Percentiles rank a stretch among this genome's conserved stretches.
Conservation (phyloP, 2,888 invertebrate genomes). For the Drosophila diplacantha region DNA sequence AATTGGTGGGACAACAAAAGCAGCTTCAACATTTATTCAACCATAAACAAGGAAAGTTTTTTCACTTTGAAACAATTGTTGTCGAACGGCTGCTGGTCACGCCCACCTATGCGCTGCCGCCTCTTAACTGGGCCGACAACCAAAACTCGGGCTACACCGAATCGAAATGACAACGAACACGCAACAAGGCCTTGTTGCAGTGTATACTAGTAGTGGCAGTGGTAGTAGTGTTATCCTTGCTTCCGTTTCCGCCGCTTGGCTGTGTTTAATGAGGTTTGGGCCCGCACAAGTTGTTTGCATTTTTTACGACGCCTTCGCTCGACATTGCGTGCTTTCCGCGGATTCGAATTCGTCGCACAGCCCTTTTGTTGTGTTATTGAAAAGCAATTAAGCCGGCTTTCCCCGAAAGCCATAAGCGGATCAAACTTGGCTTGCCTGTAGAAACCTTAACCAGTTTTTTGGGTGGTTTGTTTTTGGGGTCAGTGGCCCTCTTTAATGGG, state of each 20-base stretch:
- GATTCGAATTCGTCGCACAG: slow-evolving; percentile 7
- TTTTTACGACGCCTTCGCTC: slow-evolving; percentile 52
- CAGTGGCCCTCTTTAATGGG: slow-evolving; percentile 10
- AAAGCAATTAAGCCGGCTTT: slow-evolving; percentile 51
- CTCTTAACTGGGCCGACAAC: slow-evolving; percentile 56
- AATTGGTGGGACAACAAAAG: slow-evolving; percentile 19
- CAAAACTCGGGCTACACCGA: slow-evolving; percentile 44
- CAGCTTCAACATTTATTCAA: slow-evolving; percentile 17
- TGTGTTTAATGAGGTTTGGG: slow-evolving; percentile 56
- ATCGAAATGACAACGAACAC: slow-evolving; percentile 57
- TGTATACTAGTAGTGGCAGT: background rate
- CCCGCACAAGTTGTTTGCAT: slow-evolving; percentile 54
- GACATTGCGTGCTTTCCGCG: slow-evolving; percentile 28
- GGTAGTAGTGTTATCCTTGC: slow-evolving; percentile 18
- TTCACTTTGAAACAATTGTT: slow-evolving; percentile 49
- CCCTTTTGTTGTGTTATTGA: slow-evolving; percentile 49
- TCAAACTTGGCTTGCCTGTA: background rate
- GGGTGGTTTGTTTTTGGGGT: slow-evolving; percentile 13
- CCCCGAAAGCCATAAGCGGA: slow-evolving; percentile 1
- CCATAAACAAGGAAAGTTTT: slow-evolving; percentile 44
- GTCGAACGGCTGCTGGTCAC: slow-evolving; percentile 39
- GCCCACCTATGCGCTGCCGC: slow-evolving; percentile 28
- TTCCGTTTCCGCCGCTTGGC: slow-evolving; percentile 14
- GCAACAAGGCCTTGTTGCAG: slow-evolving; percentile 28
- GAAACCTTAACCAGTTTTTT: background rate